Evolutionary conservation across 1,140 invertebrate species (phyloP).

Genomic region (Diplogasteroides magnus): DNA sequence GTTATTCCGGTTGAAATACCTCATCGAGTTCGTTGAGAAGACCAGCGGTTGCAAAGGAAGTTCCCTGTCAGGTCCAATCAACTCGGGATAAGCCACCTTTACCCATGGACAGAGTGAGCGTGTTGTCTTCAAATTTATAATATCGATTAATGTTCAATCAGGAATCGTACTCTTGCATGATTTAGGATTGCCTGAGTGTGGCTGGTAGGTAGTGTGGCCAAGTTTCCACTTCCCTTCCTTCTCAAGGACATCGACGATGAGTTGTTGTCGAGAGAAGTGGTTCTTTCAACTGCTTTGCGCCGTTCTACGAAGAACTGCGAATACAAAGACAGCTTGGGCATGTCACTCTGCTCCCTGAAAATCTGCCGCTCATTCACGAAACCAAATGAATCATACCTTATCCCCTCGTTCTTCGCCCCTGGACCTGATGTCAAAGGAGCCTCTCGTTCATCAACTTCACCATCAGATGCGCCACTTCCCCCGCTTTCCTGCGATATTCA

Average conservation of each 20-base stretch:
- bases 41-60: conserved; percentile 64
- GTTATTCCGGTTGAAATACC: conserved; percentile 8
- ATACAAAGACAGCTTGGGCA: conserved; percentile 20
- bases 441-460: conserved; percentile 11
- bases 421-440: no score
- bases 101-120: conserved; percentile 67
- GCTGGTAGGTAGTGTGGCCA: no score
- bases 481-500: conserved; percentile 1
- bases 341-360: neutral
- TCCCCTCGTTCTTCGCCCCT: neutral
- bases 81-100: conserved; percentile 72
- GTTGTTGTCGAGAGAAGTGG: conserved; percentile 14
- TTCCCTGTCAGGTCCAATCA: conserved; percentile 60
- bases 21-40: conserved; percentile 59
- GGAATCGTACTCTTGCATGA: neutral
- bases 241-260: neutral
- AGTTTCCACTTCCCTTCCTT: neutral
- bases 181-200: neutral
- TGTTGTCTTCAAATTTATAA: conserved; percentile 46
- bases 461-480: conserved; percentile 2
- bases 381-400: no score
- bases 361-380: neutral
- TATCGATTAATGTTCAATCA: neutral
- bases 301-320: conserved; percentile 33
- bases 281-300: conserved; percentile 4